Percentiles rank a stretch among this genome's conserved stretches.
These are phyloP conservation scores for Brachionus koreanus DNA, from an alignment of 1,140 invertebrate genomes.

Conservation along the genomic window DNA sequence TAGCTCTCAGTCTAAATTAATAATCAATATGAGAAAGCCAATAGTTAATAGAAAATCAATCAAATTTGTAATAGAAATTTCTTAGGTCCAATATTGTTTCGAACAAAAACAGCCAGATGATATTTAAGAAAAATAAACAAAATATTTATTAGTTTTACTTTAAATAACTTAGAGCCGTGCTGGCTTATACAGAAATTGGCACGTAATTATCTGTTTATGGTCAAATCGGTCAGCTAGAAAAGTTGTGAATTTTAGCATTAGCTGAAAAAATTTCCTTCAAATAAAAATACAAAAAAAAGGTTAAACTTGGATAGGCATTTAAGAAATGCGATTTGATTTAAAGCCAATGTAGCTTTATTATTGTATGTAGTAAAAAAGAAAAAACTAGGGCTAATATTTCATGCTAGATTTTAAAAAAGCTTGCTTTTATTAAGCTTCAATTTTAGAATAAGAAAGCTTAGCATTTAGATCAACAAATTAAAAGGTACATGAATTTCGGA, in stretches of 20 bases:
- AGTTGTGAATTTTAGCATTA: background rate
- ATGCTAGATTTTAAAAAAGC: background rate
- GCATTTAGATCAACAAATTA: slow-evolving; percentile 8
- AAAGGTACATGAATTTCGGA: background rate
- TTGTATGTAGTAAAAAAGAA: background rate
- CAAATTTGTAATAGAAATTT: background rate
- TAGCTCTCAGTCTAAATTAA: slow-evolving; percentile 5
- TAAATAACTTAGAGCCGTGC: background rate
- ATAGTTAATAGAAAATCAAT: slow-evolving; percentile 31
- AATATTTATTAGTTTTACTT: background rate
- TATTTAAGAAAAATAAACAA: slow-evolving; percentile 4
- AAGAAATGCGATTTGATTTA: background rate
- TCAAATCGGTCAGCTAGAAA: background rate
- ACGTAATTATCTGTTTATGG: background rate
- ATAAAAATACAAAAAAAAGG: background rate
- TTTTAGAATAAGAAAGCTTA: background rate
- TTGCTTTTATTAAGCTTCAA: background rate
- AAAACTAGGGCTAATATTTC: background rate
- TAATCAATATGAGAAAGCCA: slow-evolving; percentile 32
- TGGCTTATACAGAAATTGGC: background rate
- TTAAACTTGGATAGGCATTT: background rate
- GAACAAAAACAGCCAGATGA: background rate
- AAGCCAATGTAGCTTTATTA: background rate
- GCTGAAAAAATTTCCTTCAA: background rate
- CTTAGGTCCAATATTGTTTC: background rate